Conservation (phyloP, 2,888 invertebrate species). For the Pseudeuparius sepicola region DNA sequence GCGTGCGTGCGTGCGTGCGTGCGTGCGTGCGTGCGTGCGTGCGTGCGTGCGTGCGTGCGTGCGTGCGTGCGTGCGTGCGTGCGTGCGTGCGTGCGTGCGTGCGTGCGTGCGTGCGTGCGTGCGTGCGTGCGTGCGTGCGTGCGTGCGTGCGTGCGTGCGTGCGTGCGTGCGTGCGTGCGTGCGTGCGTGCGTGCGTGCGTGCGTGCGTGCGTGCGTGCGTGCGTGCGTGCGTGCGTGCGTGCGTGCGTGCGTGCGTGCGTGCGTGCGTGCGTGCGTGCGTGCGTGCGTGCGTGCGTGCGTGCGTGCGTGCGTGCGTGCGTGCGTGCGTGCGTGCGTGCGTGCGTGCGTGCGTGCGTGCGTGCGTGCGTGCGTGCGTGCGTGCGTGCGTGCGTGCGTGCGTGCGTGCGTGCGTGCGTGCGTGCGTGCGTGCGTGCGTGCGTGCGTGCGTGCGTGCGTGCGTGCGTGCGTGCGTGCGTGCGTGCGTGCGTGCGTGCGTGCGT, state of each 20-base stretch:
- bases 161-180: conserved; percentile 3
- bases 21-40: conserved; percentile 6
- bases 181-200: conserved; percentile 4
- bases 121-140: conserved; percentile 3
- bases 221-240: conserved; percentile 4
- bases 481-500: conserved; percentile 4
- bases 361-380: conserved; percentile 4
- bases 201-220: conserved; percentile 3
- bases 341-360: conserved; percentile 4
- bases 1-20: conserved; percentile 7
- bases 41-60: conserved; percentile 6
- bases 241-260: conserved; percentile 3
- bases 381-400: conserved; percentile 4
- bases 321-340: conserved; percentile 4
- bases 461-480: conserved; percentile 4
- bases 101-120: conserved; percentile 4
- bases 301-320: conserved; percentile 4
- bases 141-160: conserved; percentile 4
- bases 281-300: conserved; percentile 4
- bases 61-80: conserved; percentile 3
- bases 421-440: conserved; percentile 4
- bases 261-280: conserved; percentile 4
- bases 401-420: conserved; percentile 4
- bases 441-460: conserved; percentile 4
- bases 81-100: conserved; percentile 5